Evolutionary conservation across 2,113 vertebrate genomes (phyloP), one percentile per base, ranked within the genome.

Genomic region (Oryzias curvinotus): DNA sequence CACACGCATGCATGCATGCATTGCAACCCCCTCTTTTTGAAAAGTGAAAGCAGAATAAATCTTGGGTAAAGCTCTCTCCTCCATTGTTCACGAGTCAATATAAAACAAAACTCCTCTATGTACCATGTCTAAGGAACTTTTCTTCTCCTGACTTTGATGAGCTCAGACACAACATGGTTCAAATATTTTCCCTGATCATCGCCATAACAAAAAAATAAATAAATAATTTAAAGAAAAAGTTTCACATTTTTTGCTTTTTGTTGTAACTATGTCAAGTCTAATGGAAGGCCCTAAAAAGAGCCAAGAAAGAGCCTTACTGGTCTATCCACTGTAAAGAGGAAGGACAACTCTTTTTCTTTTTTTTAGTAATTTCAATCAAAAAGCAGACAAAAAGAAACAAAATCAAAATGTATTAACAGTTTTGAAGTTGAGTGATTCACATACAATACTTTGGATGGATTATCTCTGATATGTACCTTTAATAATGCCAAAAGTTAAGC

Each of bases 11-110:
- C n/a, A 28, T 41, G 68, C 14, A 41, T 36, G 19, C 0, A 12
- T 18, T 52, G 36, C 1, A 57, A 18, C 51, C 18, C 56, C 75
- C 43, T 45, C 49, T 72, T 45, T 75, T 61, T 68, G 62, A 6
- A 36, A 84, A 75, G 73, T 87, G 88, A 89, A 87, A 85, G 86
- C 65, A 67, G 64, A 87, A 88, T 84, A 75, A 83, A 89, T 87
- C 73, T 62, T 19, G 25, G 23, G 62, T 28, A 77, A 75, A 87
- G 80, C 65, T 68, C 73, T 46, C 62, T 60, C 53, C 63, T 81
- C 73, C 52, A 75, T 84, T 71, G 77, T 79, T 78, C 80, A 87
- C 80, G 84, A 87, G 71, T 85, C 79, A 61, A 56, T 78, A 83
- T 84, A 62, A 66, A 58, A 69, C 55, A 57, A 73, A 76, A 77